phyloP scores from a whole-genome alignment of 2,797 vertebrate species.

The Sebastes dallii region DNA sequence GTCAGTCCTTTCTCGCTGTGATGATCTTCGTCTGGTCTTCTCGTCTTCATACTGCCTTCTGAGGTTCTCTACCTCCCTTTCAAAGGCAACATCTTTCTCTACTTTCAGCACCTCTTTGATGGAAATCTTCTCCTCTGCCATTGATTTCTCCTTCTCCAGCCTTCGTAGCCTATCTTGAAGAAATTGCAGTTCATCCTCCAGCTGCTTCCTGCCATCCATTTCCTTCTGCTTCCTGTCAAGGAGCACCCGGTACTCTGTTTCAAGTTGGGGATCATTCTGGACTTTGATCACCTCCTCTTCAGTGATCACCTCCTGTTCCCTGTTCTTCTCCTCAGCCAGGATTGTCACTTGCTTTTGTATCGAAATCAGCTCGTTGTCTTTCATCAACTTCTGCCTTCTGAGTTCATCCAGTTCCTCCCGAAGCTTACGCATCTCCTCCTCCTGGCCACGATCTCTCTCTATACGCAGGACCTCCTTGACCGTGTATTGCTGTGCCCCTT shows the following conservation, averaged over 20 bases:
- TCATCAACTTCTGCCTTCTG: conserved; percentile 86
- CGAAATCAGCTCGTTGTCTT: conserved; percentile 87
- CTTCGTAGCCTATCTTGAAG: conserved; percentile 90
- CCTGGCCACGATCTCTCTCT: conserved; percentile 90
- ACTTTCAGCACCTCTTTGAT: conserved; percentile 97
- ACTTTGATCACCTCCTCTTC: conserved; percentile 94
- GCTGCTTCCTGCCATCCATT: conserved; percentile 79
- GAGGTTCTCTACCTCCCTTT: conserved; percentile 91
- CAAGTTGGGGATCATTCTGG: conserved; percentile 93
- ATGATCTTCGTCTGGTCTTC: conserved; percentile 84
- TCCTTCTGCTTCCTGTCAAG: conserved; percentile 88
- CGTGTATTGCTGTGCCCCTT: conserved; percentile 92
- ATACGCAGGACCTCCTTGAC: conserved; percentile 97
- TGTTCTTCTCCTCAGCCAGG: conserved; percentile 88
- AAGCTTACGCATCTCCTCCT: conserved; percentile 89
- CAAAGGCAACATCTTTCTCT: conserved; percentile 89
- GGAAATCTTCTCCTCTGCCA: conserved; percentile 94
- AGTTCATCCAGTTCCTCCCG: conserved; percentile 91
- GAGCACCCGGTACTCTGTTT: conserved; percentile 86
- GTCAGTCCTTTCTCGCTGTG: conserved; percentile 87
- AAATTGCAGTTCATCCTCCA: conserved; percentile 92
- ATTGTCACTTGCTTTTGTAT: conserved; percentile 87
- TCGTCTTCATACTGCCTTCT: conserved; percentile 90
- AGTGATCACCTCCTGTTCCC: conserved; percentile 88
- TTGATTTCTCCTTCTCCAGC: conserved; percentile 92